Conservation (phyloP, 2,888 invertebrate species). For the Anagyrus pseudococci region DNA sequence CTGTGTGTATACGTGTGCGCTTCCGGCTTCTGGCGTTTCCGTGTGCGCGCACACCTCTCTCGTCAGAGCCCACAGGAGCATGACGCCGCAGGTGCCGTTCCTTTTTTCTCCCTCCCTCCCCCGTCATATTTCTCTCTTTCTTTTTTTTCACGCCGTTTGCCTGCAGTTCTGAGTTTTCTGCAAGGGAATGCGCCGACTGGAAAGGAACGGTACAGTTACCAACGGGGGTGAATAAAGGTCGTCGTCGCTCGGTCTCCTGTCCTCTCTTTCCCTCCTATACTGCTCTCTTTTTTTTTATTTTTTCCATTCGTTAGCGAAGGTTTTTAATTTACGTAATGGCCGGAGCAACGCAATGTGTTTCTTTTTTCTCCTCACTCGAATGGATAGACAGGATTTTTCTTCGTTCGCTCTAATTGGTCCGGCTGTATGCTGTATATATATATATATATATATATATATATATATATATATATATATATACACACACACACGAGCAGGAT, state of each 20-base stretch:
- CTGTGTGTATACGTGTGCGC: neutral
- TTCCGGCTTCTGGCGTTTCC: slow-evolving; percentile 18
- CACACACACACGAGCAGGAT: no score
- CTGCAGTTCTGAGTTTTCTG: neutral
- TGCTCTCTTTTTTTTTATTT: neutral
- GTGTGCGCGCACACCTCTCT: no score
- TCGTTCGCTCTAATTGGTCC: no score
- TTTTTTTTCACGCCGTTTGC: neutral
- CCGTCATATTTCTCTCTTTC: neutral
- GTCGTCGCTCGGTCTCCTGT: no score
- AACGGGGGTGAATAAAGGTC: neutral
- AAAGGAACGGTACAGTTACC: neutral
- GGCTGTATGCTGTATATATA: no score
- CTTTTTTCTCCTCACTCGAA: no score
- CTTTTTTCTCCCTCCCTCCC: neutral
- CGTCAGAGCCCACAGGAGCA: slow-evolving; percentile 21
- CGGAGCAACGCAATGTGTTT: no score
- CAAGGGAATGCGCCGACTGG: no score
- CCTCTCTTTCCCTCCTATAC: neutral
- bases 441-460: no score
- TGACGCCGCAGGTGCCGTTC: slow-evolving; percentile 10
- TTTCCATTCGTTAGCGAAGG: neutral
- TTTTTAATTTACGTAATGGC: neutral
- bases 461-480: no score
- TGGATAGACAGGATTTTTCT: no score